Percentiles rank a stretch among this genome's conserved stretches.
Evolutionary conservation across 2,113 vertebrate genomes (phyloP).

Genomic region (Platichthys stellatus): DNA sequence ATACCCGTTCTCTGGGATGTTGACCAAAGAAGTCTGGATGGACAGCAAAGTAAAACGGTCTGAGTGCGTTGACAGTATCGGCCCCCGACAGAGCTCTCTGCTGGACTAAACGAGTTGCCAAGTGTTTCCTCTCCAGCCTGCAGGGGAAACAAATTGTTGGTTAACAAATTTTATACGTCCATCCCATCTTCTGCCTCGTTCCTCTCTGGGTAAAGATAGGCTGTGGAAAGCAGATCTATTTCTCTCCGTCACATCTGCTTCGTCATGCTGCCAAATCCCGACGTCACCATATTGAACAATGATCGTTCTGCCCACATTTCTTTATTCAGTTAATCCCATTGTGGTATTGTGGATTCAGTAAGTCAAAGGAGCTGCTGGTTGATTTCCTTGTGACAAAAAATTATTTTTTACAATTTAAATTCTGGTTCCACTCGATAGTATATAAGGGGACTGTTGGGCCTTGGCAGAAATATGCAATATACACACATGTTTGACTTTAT

Average conservation of each 20-base stretch:
- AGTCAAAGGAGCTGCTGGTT: too few relatives aligned
- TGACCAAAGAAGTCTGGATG: constrained; percentile 99
- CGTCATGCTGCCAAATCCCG: not conserved
- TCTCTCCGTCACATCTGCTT: not conserved
- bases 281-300: not conserved
- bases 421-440: too few relatives aligned
- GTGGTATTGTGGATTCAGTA: too few relatives aligned
- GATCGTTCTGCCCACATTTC: too few relatives aligned
- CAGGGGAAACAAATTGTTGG: not conserved
- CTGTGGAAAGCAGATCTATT: not conserved
- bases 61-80: constrained; percentile 92
- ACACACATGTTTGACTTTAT: too few relatives aligned
- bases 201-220: too few relatives aligned
- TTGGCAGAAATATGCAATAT: too few relatives aligned
- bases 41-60: constrained; percentile 97
- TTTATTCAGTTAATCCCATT: not conserved
- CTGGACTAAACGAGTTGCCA: constrained; percentile 71
- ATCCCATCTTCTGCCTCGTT: not conserved
- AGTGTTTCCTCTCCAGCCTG: constrained; percentile 82
- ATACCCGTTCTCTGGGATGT: constrained; percentile 93
- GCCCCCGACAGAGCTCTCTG: constrained; percentile 88
- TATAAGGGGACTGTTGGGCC: too few relatives aligned
- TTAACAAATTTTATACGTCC: not conserved
- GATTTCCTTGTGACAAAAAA: too few relatives aligned
- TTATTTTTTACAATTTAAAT: too few relatives aligned